These are phyloP conservation scores for Heliconius erato DNA, from an alignment of 2,888 invertebrate genomes.

Conservation along the genomic window DNA sequence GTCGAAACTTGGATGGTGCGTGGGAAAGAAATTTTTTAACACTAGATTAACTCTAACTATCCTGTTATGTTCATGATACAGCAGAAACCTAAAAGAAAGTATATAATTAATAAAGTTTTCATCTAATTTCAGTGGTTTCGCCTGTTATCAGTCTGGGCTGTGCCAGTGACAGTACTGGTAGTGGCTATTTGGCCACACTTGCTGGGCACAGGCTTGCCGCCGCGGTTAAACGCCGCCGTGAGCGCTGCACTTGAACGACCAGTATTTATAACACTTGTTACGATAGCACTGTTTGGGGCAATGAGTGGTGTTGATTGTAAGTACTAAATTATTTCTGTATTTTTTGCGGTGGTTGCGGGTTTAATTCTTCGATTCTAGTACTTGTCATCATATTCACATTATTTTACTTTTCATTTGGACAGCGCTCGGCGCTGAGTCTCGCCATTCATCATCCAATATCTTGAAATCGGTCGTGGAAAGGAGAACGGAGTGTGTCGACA, in stretches of 20 bases:
- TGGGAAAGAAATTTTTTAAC: too few relatives aligned
- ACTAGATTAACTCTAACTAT: too few relatives aligned
- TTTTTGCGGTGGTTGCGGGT: not conserved
- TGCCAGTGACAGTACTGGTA: conserved; percentile 71
- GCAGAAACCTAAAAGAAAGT: too few relatives aligned
- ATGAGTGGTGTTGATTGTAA: conserved; percentile 73
- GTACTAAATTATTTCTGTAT: conserved; percentile 47
- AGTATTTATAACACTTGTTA: conserved; percentile 69
- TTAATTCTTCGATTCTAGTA: too few relatives aligned
- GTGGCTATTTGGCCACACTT: conserved; percentile 66
- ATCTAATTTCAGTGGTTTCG: conserved; percentile 65
- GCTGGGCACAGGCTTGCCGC: conserved; percentile 62
- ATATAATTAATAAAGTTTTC: not conserved
- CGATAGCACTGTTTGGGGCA: conserved; percentile 70
- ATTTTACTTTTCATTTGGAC: too few relatives aligned
- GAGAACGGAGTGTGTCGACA: too few relatives aligned
- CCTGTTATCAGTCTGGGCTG: conserved; percentile 63
- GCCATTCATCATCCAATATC: too few relatives aligned
- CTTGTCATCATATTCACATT: too few relatives aligned
- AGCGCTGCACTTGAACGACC: conserved; percentile 76
- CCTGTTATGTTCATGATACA: too few relatives aligned
- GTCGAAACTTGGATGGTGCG: too few relatives aligned
- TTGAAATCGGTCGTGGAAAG: too few relatives aligned
- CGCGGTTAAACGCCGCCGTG: conserved; percentile 60
- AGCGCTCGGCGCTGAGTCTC: too few relatives aligned